Conservation (phyloP, 2,113 vertebrate species). For the Caretta caretta region DNA sequence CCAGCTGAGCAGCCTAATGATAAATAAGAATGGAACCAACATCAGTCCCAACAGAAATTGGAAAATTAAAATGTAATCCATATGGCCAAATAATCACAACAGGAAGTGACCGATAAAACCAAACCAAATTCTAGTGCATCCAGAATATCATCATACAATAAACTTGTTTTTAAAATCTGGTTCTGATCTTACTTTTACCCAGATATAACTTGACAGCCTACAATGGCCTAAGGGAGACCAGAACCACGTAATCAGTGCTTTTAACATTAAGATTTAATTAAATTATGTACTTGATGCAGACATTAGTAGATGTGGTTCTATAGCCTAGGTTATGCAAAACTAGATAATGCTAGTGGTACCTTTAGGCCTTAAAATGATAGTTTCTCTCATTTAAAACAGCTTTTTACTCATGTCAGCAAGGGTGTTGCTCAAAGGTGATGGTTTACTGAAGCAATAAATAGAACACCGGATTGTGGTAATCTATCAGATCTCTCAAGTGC, state of each 20-base stretch:
- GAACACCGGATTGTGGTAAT: background rate
- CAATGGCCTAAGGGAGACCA: conserved; percentile 18
- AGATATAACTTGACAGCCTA: conserved; percentile 37
- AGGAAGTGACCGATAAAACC: conserved; percentile 8
- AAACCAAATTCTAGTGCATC: conserved; percentile 14
- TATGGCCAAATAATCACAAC: background rate
- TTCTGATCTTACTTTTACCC: conserved; percentile 30
- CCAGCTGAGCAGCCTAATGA: background rate
- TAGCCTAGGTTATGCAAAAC: background rate
- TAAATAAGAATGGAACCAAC: conserved; percentile 2
- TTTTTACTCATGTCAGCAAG: background rate
- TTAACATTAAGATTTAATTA: conserved; percentile 16
- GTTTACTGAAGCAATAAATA: background rate
- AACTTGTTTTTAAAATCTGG: background rate
- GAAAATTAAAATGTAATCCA: background rate
- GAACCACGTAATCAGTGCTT: background rate
- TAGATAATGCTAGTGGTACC: background rate
- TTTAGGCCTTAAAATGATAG: background rate
- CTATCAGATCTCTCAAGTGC: background rate
- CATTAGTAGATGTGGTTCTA: conserved; percentile 26
- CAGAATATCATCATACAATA: conserved; percentile 26
- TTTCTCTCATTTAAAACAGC: background rate
- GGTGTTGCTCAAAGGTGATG: background rate
- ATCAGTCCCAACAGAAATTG: background rate
- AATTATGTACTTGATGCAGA: conserved; percentile 37